A percentile compares a stretch with the other conserved stretches of the same genome.
These are phyloP conservation scores for Ichneumoninae sp. DNA, from an alignment of 2,888 invertebrate genomes.

Conservation along the genomic window DNA sequence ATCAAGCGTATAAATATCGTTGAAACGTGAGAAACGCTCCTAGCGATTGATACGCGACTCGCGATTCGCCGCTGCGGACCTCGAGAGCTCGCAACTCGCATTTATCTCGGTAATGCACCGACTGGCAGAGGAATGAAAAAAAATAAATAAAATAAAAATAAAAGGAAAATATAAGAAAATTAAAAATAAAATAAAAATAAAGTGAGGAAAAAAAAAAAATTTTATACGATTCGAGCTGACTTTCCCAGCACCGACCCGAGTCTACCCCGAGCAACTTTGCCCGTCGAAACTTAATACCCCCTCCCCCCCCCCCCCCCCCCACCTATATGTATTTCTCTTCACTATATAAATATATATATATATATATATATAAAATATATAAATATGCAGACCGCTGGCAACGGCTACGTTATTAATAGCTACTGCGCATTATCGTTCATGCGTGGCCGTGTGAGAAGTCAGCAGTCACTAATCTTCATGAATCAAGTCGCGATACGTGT, in stretches of 20 bases:
- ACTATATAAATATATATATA: slow-evolving; percentile 13
- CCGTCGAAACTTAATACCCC: slow-evolving; percentile 50
- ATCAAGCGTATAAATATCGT: slow-evolving; percentile 46
- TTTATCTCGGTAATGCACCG: slow-evolving; percentile 52
- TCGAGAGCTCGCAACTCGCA: slow-evolving; percentile 27
- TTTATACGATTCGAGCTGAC: slow-evolving; percentile 38
- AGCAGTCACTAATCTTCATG: slow-evolving; percentile 76
- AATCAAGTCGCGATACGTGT: slow-evolving; percentile 74
- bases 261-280: slow-evolving; percentile 35
- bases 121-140: slow-evolving; percentile 28
- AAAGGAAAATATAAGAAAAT: background rate
- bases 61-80: slow-evolving; percentile 31
- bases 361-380: slow-evolving; percentile 34
- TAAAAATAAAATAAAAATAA: slow-evolving; percentile 3
- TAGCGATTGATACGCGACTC: slow-evolving; percentile 50
- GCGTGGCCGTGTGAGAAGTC: slow-evolving; percentile 75
- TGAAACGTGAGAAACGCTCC: slow-evolving; percentile 49
- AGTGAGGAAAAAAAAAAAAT: background rate
- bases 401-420: slow-evolving; percentile 80
- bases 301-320: too few species aligned
- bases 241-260: slow-evolving; percentile 42
- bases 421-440: slow-evolving; percentile 81
- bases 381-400: slow-evolving; percentile 65
- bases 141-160: background rate
- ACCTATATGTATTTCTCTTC: background rate